These are phyloP conservation scores for Lypha dubia DNA, from an alignment of 2,888 invertebrate species.

Conservation along the genomic window DNA sequence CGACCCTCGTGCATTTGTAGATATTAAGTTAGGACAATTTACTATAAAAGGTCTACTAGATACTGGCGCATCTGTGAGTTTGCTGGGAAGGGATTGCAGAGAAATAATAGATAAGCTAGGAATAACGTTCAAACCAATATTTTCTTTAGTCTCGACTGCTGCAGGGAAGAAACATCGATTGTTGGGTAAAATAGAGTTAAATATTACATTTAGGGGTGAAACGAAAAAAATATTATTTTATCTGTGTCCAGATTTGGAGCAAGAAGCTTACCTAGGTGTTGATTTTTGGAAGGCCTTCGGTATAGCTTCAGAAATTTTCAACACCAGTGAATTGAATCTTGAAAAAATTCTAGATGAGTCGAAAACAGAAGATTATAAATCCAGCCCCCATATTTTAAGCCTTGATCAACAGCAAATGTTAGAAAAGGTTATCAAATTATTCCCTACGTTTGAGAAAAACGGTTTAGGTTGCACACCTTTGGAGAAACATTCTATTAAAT, in stretches of 20 bases:
- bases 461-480: constrained; percentile 60
- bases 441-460: constrained; percentile 43
- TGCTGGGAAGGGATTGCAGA: constrained; percentile 32
- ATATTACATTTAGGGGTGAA: background rate
- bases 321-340: too few relatives aligned
- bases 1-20: constrained; percentile 3
- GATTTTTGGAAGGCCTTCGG: too few relatives aligned
- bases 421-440: constrained; percentile 1
- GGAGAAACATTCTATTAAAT: constrained; percentile 61
- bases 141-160: constrained; percentile 23
- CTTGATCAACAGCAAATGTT: background rate
- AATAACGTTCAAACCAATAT: background rate
- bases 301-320: too few relatives aligned
- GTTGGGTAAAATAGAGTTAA: constrained; percentile 16
- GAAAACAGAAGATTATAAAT: background rate
- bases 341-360: too few relatives aligned
- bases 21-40: background rate
- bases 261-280: constrained; percentile 24
- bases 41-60: constrained; percentile 20
- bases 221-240: background rate
- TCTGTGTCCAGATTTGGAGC: background rate
- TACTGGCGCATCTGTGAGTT: constrained; percentile 11
- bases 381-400: constrained; percentile 1
- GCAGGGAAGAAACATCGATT: constrained; percentile 13
- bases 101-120: constrained; percentile 28